Percentiles rank a stretch among this genome's conserved stretches.
Evolutionary conservation across 2,888 invertebrate species (phyloP).

Genomic region (Trisateles emortualis): DNA sequence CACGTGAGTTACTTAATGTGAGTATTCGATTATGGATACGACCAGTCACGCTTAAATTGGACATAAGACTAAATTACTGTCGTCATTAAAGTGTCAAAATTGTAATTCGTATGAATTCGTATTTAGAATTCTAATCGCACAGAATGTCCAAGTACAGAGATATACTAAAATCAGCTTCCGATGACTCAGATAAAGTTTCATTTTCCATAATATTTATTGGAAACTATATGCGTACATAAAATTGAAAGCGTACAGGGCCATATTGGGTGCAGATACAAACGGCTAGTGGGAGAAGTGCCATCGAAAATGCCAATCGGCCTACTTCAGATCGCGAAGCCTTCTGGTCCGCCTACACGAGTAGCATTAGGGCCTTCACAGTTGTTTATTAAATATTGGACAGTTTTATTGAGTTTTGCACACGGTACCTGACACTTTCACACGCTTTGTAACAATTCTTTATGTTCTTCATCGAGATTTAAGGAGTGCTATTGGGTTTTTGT

Average conservation of each 20-base stretch:
- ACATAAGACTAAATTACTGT: background rate
- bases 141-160: background rate
- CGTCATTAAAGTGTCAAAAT: background rate
- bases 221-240: constrained; percentile 26
- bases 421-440: constrained; percentile 24
- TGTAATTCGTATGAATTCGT: background rate
- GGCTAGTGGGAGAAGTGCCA: constrained; percentile 15
- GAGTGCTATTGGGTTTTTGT: too few species aligned
- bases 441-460: constrained; percentile 7
- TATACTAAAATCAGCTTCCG: background rate
- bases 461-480: constrained; percentile 1
- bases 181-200: constrained; percentile 16
- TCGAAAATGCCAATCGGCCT: constrained; percentile 45
- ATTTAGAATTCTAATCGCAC: background rate
- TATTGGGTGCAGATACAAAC: constrained; percentile 25
- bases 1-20: background rate
- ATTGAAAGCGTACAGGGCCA: constrained; percentile 37
- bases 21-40: background rate
- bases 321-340: constrained; percentile 33
- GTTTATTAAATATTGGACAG: constrained; percentile 14
- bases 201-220: constrained; percentile 32
- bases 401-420: constrained; percentile 23
- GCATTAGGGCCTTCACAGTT: constrained; percentile 13
- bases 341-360: constrained; percentile 25
- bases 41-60: background rate